A percentile compares a stretch with the other conserved stretches of the same genome.
Evolutionary conservation across 2,888 invertebrate genomes (phyloP).

Genomic region (Cremastobaeus sp.): DNA sequence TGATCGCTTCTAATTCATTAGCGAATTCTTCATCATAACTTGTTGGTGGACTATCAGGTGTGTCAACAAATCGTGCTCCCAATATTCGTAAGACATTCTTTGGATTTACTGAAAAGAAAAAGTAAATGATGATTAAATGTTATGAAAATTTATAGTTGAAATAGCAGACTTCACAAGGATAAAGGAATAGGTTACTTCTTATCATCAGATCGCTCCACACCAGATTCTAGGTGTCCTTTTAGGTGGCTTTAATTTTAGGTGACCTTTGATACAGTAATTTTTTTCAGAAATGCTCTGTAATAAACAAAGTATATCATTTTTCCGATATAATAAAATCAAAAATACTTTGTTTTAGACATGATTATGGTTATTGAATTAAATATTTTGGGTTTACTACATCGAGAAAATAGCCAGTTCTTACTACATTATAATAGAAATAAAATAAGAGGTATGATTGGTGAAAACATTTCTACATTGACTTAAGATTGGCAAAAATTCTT

Average conservation of each 20-base stretch:
- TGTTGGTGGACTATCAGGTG: neutral
- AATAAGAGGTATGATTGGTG: neutral
- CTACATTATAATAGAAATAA: neutral
- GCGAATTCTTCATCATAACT: neutral
- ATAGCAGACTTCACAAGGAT: neutral
- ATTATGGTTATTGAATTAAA: neutral
- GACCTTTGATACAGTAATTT: neutral
- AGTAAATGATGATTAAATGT: neutral
- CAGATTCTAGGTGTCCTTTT: too few relatives aligned
- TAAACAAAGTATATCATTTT: too few relatives aligned
- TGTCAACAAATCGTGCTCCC: neutral
- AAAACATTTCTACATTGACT: neutral
- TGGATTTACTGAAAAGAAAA: conserved; percentile 4
- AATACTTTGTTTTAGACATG: neutral
- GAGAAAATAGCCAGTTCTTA: neutral
- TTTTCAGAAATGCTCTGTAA: neutral
- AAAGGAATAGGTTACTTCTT: neutral
- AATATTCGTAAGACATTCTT: neutral
- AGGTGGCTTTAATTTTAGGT: conserved; percentile 1
- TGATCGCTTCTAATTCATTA: neutral
- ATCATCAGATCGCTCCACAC: neutral
- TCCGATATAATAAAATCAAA: neutral
- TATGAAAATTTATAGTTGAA: neutral
- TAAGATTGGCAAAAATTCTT: neutral
- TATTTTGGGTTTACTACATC: neutral